Evolutionary conservation across 37 sponge, comb jelly and placozoan genomes (phyloP), one percentile per base, ranked within the genome.

Genomic region (Aplysina aerophoba): DNA sequence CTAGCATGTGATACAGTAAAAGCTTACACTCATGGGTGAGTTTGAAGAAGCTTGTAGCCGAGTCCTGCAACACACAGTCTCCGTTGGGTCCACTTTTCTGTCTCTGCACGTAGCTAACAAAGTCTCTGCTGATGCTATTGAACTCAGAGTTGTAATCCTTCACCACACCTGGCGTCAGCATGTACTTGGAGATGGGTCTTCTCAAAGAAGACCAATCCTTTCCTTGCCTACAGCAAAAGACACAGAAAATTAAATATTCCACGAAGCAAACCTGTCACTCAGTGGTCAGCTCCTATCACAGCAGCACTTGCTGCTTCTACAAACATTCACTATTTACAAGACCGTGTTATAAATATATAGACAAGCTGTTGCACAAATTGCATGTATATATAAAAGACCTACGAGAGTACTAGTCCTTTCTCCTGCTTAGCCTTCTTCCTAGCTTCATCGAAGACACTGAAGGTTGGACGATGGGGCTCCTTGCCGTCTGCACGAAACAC

Each of bases 151-250:
- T 59, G 44, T 80, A 81, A 27, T 73, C 74, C 55, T 54, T 54
- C 24, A 85, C 86, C 28, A 36, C 72, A 38, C 36, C n/a, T 6
- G 90, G 90, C 0, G 80, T 66, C 82, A 85, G 57, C 77, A 81
- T 85, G 77, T 78, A 89, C 85, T 89, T 85, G 41, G 90, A 85
- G 59, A 89, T 85, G 64, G 90, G 90, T 38, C 58, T 58, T 31
- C 90, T 28, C 62, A 79, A 82, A 12, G 58, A 36, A 16, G 80
- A 39, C 90, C 90, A 89, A 22, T 85, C 86, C 82, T 89, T 69
- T 39, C 82, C 85, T 67, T 85, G 59, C 41, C 89, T 89, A 50
- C 65, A 86, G 14, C 14, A n/a, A 67, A 67, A 27, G 28, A n/a
- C n/a, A n/a, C n/a, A n/a, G n/a, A n/a, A n/a, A n/a, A n/a, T n/a